Base-by-base conservation (phyloP, 2,113 vertebrate genomes). In the Motacilla alba region DNA sequence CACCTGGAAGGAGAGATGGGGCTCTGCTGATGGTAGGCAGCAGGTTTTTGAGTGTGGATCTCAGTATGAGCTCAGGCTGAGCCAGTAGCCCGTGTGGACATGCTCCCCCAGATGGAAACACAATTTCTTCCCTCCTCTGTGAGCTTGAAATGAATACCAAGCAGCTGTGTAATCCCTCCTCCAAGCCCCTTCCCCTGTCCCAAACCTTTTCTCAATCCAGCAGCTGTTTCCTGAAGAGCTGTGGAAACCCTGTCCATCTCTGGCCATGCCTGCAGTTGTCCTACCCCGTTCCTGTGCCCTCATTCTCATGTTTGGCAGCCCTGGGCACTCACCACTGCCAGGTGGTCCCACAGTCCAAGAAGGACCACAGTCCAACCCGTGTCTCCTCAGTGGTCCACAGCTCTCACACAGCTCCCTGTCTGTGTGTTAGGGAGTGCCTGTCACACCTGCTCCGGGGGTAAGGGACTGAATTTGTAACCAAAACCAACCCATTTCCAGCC, bases 401-500 rank as follows among this genome's bases (percentile, higher is more conserved):
- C 2, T 46, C 15, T 4, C 4, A 1, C 28, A 6, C 19, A 35
- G 44, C 55, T 91, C 60, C 60, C 28, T 2, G 3, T 28, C 56
- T 11, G 39, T 13, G 1, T 10, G 41, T n/a, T 6, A 56, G 47
- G 15, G 18, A 52, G 68, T 1, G 11, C 33, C 62, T 0, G 0
- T 44, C 11, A 37, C 3, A 11, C 46, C 43, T 5, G 20, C 20
- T n/a, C 30, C 3, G 23, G 68, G 35, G 33, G 13, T 28, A 63
- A 44, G 10, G 10, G 19, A 10, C 58, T 56, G 37, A 72, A 35
- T 47, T 84, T 4, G 3, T 7, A 47, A 41, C 52, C 43, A 44
- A 58, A 83, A 11, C 11, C 66, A 76, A 21, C 8, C 4, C 31
- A 28, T 37, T 56, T 52, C 52, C 83, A 80, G 58, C 33, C 46